Conservation (phyloP, 2,888 invertebrate species). For the Steinernema scapterisci region DNA sequence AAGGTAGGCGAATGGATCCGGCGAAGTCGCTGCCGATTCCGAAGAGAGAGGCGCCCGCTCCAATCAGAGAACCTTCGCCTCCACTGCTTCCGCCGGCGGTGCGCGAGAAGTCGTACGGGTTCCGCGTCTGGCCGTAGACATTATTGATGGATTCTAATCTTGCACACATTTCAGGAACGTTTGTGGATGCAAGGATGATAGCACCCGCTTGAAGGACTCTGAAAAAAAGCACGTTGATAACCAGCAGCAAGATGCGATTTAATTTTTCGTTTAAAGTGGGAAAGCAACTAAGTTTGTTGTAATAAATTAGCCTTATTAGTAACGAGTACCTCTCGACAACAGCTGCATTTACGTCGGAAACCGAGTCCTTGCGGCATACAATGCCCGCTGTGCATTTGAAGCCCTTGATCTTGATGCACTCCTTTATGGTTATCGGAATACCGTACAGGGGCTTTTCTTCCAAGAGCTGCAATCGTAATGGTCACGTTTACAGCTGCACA, state of each 20-base stretch:
- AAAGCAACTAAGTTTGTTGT: no score
- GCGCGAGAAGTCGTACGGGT: slow-evolving; percentile 80
- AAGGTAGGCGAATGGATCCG: slow-evolving; percentile 88
- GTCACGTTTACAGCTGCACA: not conserved
- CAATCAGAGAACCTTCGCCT: slow-evolving; percentile 78
- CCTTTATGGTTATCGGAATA: slow-evolving; percentile 42
- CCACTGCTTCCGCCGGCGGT: slow-evolving; percentile 87
- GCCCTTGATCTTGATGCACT: slow-evolving; percentile 39
- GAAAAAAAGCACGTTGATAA: no score
- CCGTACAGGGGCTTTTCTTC: slow-evolving; percentile 43
- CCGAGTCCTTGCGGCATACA: slow-evolving; percentile 13
- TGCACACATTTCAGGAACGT: slow-evolving; percentile 77
- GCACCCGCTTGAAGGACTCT: slow-evolving; percentile 43
- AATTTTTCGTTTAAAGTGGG: no score
- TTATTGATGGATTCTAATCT: slow-evolving; percentile 81
- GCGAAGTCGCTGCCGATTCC: slow-evolving; percentile 81
- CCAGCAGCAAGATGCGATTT: no score
- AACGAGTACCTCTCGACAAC: slow-evolving; percentile 32
- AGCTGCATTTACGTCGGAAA: slow-evolving; percentile 35
- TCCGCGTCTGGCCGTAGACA: slow-evolving; percentile 78
- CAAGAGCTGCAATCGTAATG: not conserved
- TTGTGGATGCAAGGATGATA: slow-evolving; percentile 78
- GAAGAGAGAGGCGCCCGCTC: slow-evolving; percentile 79
- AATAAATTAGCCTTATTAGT: not conserved
- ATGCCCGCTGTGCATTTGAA: slow-evolving; percentile 39